Evolutionary conservation across 2,113 vertebrate genomes (phyloP), one percentile per base, ranked within the genome.

Genomic region (Vireo altiloquus): DNA sequence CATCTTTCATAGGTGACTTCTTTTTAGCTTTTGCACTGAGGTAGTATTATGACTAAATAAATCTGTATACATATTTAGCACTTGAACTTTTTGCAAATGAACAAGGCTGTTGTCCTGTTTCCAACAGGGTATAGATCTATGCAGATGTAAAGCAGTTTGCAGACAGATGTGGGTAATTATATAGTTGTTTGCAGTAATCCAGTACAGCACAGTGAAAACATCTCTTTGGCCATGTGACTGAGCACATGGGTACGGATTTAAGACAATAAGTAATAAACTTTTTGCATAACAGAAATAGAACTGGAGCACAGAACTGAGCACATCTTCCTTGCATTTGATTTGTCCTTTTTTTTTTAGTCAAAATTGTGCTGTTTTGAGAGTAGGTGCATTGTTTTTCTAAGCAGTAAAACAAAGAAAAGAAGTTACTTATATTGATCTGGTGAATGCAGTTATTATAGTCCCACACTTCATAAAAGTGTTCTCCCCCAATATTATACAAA

Each of bases 261-360:
- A 94, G 78, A 90, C 70, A 93, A 15, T 69, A 76, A 90, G 59
- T 68, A 82, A 84, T 65, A 64, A 94, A 91, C 24, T 44, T 86
- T 74, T 64, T 60, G 39, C 30, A 10, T 39, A 40, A 49, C 46
- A 57, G 33, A 80, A 93, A 21, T 81, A 44, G 69, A 89, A 69
- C 16, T 7, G 40, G 30, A 54, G 35, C 35, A 28, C 57, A 65
- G 59, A 91, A 75, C 24, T 27, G 28, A 76, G 42, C 8, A 23
- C 9, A 16, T 83, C 56, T 35, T 90, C 50, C 50, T 50, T 66
- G 50, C 9, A 23, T 46, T 72, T 77, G 50, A 9, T 56, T 78
- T 89, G 80, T 57, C 27, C 21, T 15, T 87, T 88, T 63, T 39
- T 61, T 69, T 61, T 53, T 42, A 25, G 16, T 49, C 40, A 64